Evolutionary conservation across 2,888 invertebrate species (phyloP), one percentile per base, ranked within the genome.

Genomic region (Zeuzera pyrina): DNA sequence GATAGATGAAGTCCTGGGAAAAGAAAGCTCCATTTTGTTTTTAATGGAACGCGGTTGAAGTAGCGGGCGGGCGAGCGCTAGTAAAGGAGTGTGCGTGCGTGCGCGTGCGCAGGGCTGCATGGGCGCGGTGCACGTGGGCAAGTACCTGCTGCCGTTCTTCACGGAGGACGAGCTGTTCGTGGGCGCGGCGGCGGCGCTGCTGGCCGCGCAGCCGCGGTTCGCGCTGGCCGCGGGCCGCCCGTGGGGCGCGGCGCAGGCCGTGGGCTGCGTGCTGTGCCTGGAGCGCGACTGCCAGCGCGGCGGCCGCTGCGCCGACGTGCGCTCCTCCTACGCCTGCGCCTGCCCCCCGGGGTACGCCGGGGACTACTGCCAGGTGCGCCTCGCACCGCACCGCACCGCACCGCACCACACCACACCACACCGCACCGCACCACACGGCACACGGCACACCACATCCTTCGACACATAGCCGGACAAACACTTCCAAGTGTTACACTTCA

Each of bases 81-180:
- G 11, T 11, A 19, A n/a, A n/a, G 5, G 8, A 14, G 6, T 2
- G 28, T 21, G 21, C 25, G 14, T 7, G 5, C 12, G 11, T 14
- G 10, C n/a, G 21, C 25, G 16, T 22, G 15, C 14, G 31, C 86
- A 94, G 85, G 97, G 97, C 3, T 97, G 97, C 64, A 74, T 97
- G 51, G 91, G 93, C 15, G 95, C 95, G 59, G 91, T 95, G 29
- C 88, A 95, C 52, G 89, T 97, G 35, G 95, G 94, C 30, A 87
- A 87, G 30, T 85, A 93, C 44, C 84, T 97, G 38, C 77, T 97
- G 43, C 96, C 97, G 3, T 97, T 91, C 76, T 95, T 93, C 74
- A 86, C 89, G 14, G 88, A 90, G 57, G 84, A 87, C 39, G 88
- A 92, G 62, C 87, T 94, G 43, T 91, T 91, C 66, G 86, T 87